phyloP scores from a whole-genome alignment of 2,113 vertebrate species.

The Glaucomys volans region DNA sequence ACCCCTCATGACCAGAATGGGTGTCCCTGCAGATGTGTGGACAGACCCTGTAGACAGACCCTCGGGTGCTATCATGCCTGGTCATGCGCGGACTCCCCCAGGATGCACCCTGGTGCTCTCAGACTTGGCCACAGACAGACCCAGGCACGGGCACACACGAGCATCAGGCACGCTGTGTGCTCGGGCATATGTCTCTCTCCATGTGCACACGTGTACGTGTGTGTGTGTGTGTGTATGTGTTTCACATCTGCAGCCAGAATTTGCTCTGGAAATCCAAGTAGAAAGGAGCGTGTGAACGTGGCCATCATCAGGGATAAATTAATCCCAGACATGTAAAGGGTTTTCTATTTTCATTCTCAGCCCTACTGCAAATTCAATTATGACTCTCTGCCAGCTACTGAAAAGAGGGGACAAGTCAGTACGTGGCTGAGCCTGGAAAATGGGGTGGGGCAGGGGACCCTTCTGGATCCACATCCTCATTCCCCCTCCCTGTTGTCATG shows the following conservation, averaged over 20 bases:
- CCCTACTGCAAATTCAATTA: conserved; percentile 83
- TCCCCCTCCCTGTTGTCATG: conserved; percentile 3
- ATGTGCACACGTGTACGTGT: background rate
- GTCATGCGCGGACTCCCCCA: background rate
- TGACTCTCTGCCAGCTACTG: conserved; percentile 80
- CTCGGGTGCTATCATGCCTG: rapidly evolving
- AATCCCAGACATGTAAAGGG: conserved; percentile 75
- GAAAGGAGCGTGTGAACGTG: conserved; percentile 65
- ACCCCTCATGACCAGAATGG: background rate
- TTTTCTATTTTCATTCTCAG: conserved; percentile 78
- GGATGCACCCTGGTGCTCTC: background rate
- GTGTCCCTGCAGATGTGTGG: background rate
- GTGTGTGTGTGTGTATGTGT: background rate
- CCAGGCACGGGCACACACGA: too few species aligned
- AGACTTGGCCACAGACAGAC: background rate
- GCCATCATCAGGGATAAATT: conserved; percentile 76
- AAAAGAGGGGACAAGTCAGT: conserved; percentile 69
- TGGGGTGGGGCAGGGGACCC: conserved; percentile 63
- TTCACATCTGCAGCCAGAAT: conserved; percentile 53
- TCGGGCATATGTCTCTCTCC: background rate
- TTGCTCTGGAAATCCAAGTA: conserved; percentile 63
- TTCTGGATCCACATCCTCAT: background rate
- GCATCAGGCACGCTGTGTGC: background rate
- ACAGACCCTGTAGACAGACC: background rate
- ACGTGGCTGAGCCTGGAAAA: conserved; percentile 78